Percentiles rank a stretch among this genome's conserved stretches.
phyloP scores from a whole-genome alignment of 2,113 vertebrate species.

The Chaetura pelagica region DNA sequence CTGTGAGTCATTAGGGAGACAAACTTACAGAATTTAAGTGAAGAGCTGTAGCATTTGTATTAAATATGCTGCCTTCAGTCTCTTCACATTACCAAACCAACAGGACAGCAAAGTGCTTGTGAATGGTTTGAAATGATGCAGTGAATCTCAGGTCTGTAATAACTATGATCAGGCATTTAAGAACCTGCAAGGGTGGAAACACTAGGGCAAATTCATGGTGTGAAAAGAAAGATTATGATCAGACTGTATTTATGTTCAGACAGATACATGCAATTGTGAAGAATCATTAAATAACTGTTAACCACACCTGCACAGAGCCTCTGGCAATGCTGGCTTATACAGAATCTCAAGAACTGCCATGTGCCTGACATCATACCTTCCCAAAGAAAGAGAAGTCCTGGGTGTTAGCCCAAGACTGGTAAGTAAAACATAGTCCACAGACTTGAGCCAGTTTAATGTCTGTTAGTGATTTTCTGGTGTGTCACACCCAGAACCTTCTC shows the following conservation, averaged over 20 bases:
- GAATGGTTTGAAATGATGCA: background rate
- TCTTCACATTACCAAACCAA: background rate
- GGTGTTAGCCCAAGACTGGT: slow-evolving; percentile 39
- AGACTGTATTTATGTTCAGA: slow-evolving; percentile 39
- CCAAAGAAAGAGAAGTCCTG: slow-evolving; percentile 21
- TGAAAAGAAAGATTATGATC: slow-evolving; percentile 55
- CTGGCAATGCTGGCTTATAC: slow-evolving; percentile 38
- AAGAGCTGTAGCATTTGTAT: background rate
- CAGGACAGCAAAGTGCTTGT: background rate
- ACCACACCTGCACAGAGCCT: slow-evolving; percentile 55
- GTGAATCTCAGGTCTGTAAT: background rate
- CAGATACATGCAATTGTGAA: slow-evolving; percentile 73
- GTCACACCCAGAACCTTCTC: slow-evolving; percentile 35
- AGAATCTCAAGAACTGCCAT: slow-evolving; percentile 41
- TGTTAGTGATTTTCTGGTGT: slow-evolving; percentile 30
- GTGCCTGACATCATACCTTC: slow-evolving; percentile 41
- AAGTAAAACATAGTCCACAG: slow-evolving; percentile 32
- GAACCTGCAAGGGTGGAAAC: slow-evolving; percentile 49
- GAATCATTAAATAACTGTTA: slow-evolving; percentile 76
- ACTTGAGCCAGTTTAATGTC: slow-evolving; percentile 21
- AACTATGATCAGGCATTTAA: background rate
- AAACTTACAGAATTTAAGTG: slow-evolving; percentile 16
- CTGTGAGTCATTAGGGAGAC: slow-evolving; percentile 35
- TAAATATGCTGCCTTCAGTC: background rate
- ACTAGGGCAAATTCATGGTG: slow-evolving; percentile 41